These are phyloP conservation scores for Tipula lateralis DNA, from an alignment of 2,888 invertebrate species.

Conservation along the genomic window DNA sequence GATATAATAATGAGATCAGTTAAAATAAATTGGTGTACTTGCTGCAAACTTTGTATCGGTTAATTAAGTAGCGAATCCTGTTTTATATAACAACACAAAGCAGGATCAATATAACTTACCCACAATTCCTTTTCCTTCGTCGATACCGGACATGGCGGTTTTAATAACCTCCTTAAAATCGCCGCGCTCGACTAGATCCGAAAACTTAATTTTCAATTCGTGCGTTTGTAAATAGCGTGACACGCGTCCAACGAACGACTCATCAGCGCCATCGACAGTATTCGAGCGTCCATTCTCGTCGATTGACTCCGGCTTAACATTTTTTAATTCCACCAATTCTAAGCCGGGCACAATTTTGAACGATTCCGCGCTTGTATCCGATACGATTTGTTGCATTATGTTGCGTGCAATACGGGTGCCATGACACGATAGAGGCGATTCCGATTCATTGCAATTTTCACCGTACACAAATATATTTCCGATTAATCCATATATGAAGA, in stretches of 20 bases:
- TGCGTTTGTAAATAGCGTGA: conserved; percentile 66
- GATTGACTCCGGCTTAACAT: conserved; percentile 51
- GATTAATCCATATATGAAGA: background rate
- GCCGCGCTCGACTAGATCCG: conserved; percentile 62
- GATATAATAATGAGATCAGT: background rate
- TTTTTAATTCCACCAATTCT: conserved; percentile 42
- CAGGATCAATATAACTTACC: conserved; percentile 31
- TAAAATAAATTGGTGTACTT: background rate
- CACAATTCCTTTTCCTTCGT: conserved; percentile 34
- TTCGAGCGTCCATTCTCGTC: conserved; percentile 50
- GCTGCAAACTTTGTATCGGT: background rate
- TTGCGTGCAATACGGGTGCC: conserved; percentile 52
- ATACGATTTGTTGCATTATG: conserved; percentile 54
- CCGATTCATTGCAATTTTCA: conserved; percentile 40
- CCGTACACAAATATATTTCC: conserved; percentile 25
- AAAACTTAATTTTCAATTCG: conserved; percentile 66
- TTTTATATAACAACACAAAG: background rate
- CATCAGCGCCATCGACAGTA: conserved; percentile 47
- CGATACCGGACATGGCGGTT: conserved; percentile 39
- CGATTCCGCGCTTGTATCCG: conserved; percentile 43
- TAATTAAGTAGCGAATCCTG: background rate
- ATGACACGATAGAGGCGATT: conserved; percentile 50
- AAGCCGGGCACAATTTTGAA: conserved; percentile 45
- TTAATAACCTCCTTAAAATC: conserved; percentile 58
- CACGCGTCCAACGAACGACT: conserved; percentile 55